Conservation (phyloP, 2,797 vertebrate genomes). For the Coranthus polyacanthus region DNA sequence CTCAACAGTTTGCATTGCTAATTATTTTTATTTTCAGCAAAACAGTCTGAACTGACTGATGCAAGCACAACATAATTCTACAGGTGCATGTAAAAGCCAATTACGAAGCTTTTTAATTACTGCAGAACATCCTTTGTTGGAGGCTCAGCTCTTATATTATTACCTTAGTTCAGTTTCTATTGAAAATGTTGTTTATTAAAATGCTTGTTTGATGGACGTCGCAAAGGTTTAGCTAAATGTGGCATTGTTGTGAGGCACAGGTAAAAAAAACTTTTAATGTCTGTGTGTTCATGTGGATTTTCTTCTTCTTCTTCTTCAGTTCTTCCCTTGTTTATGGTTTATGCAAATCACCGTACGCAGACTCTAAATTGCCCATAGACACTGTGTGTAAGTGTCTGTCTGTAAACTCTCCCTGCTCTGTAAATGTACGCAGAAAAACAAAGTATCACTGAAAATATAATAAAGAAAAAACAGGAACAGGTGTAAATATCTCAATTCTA, state of each 20-base stretch:
- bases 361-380: too few species aligned
- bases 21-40: slow-evolving; percentile 69
- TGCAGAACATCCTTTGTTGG: slow-evolving; percentile 48
- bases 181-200: slow-evolving; percentile 25
- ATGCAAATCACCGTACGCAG: too few species aligned
- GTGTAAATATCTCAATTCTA: too few species aligned
- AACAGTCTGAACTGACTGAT: slow-evolving; percentile 51
- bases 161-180: slow-evolving; percentile 35
- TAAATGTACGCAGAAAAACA: too few species aligned
- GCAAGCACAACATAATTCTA: slow-evolving; percentile 52
- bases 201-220: slow-evolving; percentile 1
- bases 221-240: slow-evolving; percentile 12
- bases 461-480: too few species aligned
- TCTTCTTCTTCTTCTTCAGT: background rate
- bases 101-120: slow-evolving; percentile 63
- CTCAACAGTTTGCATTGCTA: slow-evolving; percentile 73
- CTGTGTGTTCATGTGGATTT: slow-evolving; percentile 9
- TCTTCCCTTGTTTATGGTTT: too few species aligned
- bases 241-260: too few species aligned
- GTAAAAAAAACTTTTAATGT: slow-evolving; percentile 11
- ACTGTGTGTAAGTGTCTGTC: too few species aligned
- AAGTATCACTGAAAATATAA: too few species aligned
- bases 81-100: slow-evolving; percentile 73
- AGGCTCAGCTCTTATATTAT: slow-evolving; percentile 17
- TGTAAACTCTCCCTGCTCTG: too few species aligned